Percentiles rank a stretch among this genome's conserved stretches.
Evolutionary conservation across 2,797 vertebrate species (phyloP).

Genomic region (Betta splendens): DNA sequence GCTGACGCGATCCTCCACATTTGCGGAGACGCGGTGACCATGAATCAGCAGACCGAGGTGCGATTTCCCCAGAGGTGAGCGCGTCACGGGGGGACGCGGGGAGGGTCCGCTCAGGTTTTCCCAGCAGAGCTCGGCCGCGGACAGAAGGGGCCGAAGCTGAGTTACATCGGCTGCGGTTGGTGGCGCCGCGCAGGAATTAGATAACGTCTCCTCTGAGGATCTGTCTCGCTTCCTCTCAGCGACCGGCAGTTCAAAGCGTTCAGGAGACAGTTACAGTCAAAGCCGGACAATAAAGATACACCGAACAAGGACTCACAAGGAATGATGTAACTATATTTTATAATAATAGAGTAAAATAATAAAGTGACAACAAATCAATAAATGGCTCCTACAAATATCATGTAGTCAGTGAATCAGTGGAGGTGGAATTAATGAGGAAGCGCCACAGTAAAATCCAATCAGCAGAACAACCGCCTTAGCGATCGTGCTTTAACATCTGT

Average conservation of each 20-base stretch:
- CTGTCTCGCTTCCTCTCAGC: conserved; percentile 18
- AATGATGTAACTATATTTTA: too few relatives aligned
- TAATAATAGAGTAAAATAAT: neutral
- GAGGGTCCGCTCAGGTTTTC: conserved; percentile 45
- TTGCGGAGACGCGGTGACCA: conserved; percentile 23
- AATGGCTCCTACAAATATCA: neutral
- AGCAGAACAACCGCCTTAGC: too few relatives aligned
- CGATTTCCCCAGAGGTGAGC: conserved; percentile 39
- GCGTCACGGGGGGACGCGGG: conserved; percentile 40
- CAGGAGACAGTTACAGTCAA: too few relatives aligned
- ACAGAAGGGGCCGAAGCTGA: conserved; percentile 17
- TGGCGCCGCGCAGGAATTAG: too few relatives aligned
- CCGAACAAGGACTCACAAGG: neutral
- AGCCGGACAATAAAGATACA: neutral
- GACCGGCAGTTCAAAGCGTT: conserved; percentile 18
- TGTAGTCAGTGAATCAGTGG: neutral
- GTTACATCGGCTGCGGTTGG: conserved; percentile 15
- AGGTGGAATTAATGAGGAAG: too few relatives aligned
- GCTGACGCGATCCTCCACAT: conserved; percentile 11
- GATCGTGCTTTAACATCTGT: too few relatives aligned
- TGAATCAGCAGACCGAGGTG: conserved; percentile 50
- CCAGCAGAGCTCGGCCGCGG: conserved; percentile 9
- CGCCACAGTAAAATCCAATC: too few relatives aligned
- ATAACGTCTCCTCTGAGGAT: conserved; percentile 40
- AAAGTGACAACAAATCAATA: conserved; percentile 1